Base-by-base conservation (phyloP, 2,113 vertebrate species). In the Leucoraja erinaceus region DNA sequence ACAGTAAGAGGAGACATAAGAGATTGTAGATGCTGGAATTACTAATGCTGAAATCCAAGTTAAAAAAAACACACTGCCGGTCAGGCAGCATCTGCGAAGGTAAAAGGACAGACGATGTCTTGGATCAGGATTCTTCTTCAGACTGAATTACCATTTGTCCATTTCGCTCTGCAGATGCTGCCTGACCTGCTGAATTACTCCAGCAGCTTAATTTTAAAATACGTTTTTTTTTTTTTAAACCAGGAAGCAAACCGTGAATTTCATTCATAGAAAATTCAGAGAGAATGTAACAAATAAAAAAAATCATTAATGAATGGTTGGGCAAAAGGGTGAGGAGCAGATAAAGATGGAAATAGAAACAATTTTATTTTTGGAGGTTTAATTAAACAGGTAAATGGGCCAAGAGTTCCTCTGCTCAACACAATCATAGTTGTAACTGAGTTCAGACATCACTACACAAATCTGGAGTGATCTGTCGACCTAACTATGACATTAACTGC, bases 401-500 rank as follows among this genome's bases (percentile, higher is more conserved):
- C 68, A 72, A 66, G 38, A 91, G 31, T 28, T 72, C 22, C 22
- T 91, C 66, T 91, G 63, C 20, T 38, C n/a, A 38, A 63, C 31
- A 68, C 63, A 90, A 70, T 68, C 88, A 91, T 20, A 94, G 95
- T 95, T 95, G 94, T 86, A 96, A 95, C 94, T 93, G 95, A 96
- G 95, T 94, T 95, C 95, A 97, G 95, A 97, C 95, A 96, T 95
- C 95, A 96, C 94, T 94, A 93, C 94, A 93, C 94, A 88, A 94
- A 94, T 94, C 94, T 95, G 94, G 95, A 96, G 95, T 95, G 94
- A 96, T 96, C 96, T 96, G 97, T 96, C 94, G 95, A 94, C 93
- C 70, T 5, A 93, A 93, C 93, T 94, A 95, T 95, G 94, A 95
- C 95, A 95, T 96, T 97, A 96, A 96, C 94, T 94, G 96, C 94